Conservation (phyloP, 2,113 vertebrate genomes). For the Suncus etruscus region DNA sequence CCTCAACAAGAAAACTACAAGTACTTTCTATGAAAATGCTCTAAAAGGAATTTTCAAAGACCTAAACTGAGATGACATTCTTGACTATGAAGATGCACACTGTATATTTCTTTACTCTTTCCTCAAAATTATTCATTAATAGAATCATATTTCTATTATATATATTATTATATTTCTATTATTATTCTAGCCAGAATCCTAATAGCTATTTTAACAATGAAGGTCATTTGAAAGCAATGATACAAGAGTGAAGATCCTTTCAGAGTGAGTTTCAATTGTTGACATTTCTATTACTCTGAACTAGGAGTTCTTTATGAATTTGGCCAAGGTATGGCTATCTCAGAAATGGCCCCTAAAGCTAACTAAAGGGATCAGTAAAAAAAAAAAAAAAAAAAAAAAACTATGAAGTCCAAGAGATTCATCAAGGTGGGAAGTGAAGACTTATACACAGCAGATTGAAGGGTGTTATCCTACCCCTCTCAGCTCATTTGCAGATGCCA, state of each 20-base stretch:
- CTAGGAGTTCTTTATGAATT: not conserved
- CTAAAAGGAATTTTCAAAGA: slow-evolving; percentile 52
- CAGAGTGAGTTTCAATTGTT: slow-evolving; percentile 29
- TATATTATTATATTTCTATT: too few relatives aligned
- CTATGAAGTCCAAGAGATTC: not conserved
- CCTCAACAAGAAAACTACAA: slow-evolving; percentile 60
- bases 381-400: not conserved
- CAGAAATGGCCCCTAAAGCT: not conserved
- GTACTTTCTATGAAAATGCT: slow-evolving; percentile 56
- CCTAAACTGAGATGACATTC: slow-evolving; percentile 6
- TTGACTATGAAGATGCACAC: slow-evolving; percentile 33
- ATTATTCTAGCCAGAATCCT: not conserved
- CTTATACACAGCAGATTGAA: not conserved
- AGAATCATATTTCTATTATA: not conserved
- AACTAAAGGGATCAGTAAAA: not conserved
- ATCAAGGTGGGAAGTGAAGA: not conserved
- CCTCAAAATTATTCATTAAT: slow-evolving; percentile 48
- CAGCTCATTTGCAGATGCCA: not conserved
- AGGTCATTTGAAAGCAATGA: not conserved
- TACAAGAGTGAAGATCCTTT: not conserved
- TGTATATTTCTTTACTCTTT: slow-evolving; percentile 46
- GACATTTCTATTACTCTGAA: slow-evolving; percentile 12
- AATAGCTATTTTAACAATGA: slow-evolving; percentile 28
- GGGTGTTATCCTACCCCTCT: not conserved
- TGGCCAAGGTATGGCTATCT: not conserved